Percentiles rank a stretch among this genome's conserved stretches.
phyloP scores from a whole-genome alignment of 2,888 invertebrate genomes.

The Melangyna quadrimaculata region DNA sequence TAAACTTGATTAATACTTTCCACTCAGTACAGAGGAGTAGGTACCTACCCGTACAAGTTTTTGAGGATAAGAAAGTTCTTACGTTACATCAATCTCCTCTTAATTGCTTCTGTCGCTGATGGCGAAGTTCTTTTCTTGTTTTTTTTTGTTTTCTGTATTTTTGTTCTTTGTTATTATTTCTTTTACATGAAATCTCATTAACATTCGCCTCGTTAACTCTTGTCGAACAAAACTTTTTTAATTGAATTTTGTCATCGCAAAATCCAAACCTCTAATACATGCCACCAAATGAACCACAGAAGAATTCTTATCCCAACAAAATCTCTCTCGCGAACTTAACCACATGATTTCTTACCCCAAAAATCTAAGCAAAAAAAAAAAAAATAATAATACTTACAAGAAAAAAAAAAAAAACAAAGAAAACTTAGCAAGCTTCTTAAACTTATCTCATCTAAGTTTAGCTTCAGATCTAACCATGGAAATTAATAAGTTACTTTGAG shows the following conservation, averaged over 20 bases:
- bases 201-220: constrained; percentile 51
- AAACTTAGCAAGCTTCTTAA: constrained; percentile 47
- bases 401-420: background rate
- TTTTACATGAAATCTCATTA: constrained; percentile 48
- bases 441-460: constrained; percentile 69
- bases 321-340: background rate
- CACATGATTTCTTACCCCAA: constrained; percentile 18
- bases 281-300: constrained; percentile 48
- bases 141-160: background rate
- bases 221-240: constrained; percentile 64
- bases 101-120: constrained; percentile 26
- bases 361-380: background rate
- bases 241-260: constrained; percentile 65
- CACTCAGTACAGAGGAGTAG: background rate
- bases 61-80: constrained; percentile 23
- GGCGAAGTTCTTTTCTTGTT: background rate
- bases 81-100: constrained; percentile 32
- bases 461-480: constrained; percentile 53
- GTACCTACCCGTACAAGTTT: background rate
- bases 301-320: constrained; percentile 50
- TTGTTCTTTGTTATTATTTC: background rate
- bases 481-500: constrained; percentile 60
- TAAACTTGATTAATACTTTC: constrained; percentile 4
- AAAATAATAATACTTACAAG: background rate
- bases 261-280: background rate